Evolutionary conservation across 2,113 vertebrate species (phyloP).

Genomic region (Cebidichthys violaceus): DNA sequence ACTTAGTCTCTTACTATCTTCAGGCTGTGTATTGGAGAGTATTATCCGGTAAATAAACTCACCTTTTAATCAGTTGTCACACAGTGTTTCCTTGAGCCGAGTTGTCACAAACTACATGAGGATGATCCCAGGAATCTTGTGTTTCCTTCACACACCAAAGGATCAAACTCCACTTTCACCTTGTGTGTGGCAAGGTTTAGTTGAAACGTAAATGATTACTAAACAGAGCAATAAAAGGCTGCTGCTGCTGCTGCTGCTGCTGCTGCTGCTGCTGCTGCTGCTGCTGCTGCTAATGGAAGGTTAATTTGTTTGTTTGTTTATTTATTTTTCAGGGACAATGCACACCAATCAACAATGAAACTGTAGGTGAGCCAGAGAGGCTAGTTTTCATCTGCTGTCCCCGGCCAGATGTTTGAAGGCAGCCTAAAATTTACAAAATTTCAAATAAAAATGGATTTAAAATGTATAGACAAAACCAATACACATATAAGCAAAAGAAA

Average conservation of each 20-base stretch:
- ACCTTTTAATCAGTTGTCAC: conserved; percentile 52
- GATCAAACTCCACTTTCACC: conserved; percentile 82
- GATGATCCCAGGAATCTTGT: conserved; percentile 1
- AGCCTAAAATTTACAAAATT: too few relatives aligned
- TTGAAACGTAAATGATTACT: conserved; percentile 79
- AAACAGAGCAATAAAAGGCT: conserved; percentile 1
- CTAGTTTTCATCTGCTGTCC: too few relatives aligned
- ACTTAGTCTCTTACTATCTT: not conserved
- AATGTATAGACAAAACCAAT: too few relatives aligned
- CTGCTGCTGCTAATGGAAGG: not conserved
- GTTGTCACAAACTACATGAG: not conserved
- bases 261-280: too few relatives aligned
- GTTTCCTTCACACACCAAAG: conserved; percentile 10
- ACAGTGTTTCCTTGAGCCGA: not conserved
- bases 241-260: too few relatives aligned
- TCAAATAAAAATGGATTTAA: too few relatives aligned
- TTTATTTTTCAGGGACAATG: too few relatives aligned
- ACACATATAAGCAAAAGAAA: too few relatives aligned
- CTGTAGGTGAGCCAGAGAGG: too few relatives aligned
- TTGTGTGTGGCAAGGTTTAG: conserved; percentile 42
- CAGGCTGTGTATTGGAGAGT: not conserved
- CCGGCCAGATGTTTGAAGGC: too few relatives aligned
- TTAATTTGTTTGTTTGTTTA: conserved; percentile 25
- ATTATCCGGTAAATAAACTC: conserved; percentile 36
- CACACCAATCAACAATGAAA: too few relatives aligned